Conservation (phyloP, 2,797 vertebrate genomes). For the Spea hammondii region DNA sequence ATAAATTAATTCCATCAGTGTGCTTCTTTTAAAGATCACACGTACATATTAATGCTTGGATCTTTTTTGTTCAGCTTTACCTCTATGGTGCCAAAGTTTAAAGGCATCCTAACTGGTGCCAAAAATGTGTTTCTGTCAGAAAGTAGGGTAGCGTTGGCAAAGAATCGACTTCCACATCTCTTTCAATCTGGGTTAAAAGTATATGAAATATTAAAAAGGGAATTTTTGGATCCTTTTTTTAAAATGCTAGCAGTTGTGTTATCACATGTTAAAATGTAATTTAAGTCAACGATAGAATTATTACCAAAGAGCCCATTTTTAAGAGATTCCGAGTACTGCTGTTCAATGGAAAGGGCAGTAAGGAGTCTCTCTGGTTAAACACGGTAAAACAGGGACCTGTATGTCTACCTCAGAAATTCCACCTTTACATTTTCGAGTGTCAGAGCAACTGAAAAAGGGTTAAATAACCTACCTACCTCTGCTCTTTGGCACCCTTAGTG, state of each 20-base stretch:
- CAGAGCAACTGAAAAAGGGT: neutral
- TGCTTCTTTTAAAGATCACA: no score
- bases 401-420: slow-evolving; percentile 49
- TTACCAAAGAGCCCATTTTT: no score
- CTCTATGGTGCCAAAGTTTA: slow-evolving; percentile 55
- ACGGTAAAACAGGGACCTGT: slow-evolving; percentile 49
- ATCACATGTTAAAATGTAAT: no score
- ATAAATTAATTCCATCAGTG: slow-evolving; percentile 5
- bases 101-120: slow-evolving; percentile 66
- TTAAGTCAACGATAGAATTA: no score
- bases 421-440: slow-evolving; percentile 22
- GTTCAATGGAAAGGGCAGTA: no score
- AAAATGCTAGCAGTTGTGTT: no score
- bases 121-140: slow-evolving; percentile 55
- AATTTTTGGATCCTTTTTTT: no score
- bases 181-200: neutral
- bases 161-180: neutral
- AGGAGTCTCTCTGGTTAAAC: neutral
- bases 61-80: no score
- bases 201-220: no score
- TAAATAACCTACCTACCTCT: slow-evolving; percentile 73
- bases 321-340: no score
- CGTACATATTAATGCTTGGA: no score
- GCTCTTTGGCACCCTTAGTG: neutral
- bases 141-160: neutral